phyloP scores from a whole-genome alignment of 2,888 invertebrate species.

The Timema podura region DNA sequence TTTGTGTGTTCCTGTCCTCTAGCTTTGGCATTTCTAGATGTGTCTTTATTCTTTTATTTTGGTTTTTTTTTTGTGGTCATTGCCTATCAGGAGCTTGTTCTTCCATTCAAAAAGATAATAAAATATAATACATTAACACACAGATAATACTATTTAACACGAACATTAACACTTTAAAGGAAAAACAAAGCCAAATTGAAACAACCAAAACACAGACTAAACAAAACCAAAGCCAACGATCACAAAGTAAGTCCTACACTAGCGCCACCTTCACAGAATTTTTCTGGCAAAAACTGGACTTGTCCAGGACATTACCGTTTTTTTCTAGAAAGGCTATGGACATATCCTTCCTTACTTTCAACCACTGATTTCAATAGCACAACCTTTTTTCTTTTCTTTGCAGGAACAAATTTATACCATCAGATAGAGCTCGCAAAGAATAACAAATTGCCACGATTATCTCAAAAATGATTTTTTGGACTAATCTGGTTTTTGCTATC shows the following conservation, averaged over 20 bases:
- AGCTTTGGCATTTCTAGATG: background rate
- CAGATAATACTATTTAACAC: too few species aligned
- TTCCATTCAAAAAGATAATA: background rate
- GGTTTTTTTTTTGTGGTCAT: background rate
- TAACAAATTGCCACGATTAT: background rate
- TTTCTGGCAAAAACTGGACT: background rate
- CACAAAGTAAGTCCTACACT: background rate
- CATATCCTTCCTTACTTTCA: background rate
- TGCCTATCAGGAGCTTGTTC: background rate
- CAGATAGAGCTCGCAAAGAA: background rate
- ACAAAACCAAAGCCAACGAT: too few species aligned
- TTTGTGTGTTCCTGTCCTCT: constrained; percentile 3
- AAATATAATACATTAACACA: background rate
- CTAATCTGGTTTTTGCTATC: background rate
- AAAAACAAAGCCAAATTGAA: too few species aligned
- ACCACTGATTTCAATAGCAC: background rate
- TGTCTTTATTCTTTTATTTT: background rate
- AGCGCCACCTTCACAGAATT: background rate
- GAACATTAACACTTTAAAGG: too few species aligned
- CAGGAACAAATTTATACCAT: background rate
- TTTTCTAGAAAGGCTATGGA: background rate
- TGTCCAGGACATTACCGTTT: background rate
- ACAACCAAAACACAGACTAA: too few species aligned
- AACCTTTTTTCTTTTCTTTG: background rate
- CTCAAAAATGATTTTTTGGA: background rate